Evolutionary conservation across 2,113 vertebrate species (phyloP), one percentile per base, ranked within the genome.

Genomic region (Nerophis ophidion): DNA sequence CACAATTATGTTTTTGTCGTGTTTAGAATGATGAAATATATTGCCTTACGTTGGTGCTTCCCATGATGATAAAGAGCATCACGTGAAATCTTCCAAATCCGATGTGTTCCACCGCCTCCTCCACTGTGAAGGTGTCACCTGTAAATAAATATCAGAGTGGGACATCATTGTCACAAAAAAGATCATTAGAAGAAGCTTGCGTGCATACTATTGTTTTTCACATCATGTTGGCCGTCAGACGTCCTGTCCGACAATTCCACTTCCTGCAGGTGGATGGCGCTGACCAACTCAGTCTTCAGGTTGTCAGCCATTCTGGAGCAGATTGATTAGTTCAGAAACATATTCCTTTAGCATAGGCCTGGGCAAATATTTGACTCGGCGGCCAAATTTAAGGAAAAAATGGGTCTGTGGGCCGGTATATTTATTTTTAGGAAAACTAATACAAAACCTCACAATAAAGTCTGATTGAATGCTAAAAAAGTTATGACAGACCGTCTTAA

Each of bases 61-160:
- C 96, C 95, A 99, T 95, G 71, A 98, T 93, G 50, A 95, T 36
- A 44, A 97, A 96, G 4, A 98, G 88, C 12, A 92, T 42, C 8
- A 98, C 48, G 79, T 99, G 95, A 57, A 99, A 98, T 0, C 86
- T 90, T 0, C 97, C 96, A 1, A 98, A 98, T 4, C 94, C 95
- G 0, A 97, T 95, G 5, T 80, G 84, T 78, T 99, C 95, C 56
- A 98, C 94, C 0, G 95, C 95, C 0, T 99, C 91, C 67, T 95
- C 95, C 71, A 98, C 93, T 0, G 89, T 94, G 82, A 91, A 99
- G 0, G 80, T 95, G 16, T 76, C 58, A 4, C 84, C 91, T 89
- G 38, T 73, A 34, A 19, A 57, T 26, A 26, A 68, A 4, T 4
- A 36, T 44, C 40, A 44, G 40, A 44, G 40, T 5, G 40, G 11